Conservation (phyloP, 1,140 invertebrate genomes). For the Phymorhynchus buccinoides region DNA sequence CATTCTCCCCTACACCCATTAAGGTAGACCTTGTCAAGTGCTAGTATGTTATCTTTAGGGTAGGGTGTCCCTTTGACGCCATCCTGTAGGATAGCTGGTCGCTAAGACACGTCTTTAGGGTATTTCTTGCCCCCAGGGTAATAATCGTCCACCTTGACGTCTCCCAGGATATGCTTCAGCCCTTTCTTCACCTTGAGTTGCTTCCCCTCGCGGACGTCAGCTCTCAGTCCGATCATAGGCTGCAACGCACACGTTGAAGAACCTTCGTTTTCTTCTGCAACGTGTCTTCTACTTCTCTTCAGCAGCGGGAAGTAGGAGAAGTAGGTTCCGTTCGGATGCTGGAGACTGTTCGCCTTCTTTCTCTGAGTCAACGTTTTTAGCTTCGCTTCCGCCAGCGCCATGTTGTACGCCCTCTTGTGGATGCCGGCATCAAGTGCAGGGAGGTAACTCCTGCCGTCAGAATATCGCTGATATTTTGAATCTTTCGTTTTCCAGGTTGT, state of each 20-base stretch:
- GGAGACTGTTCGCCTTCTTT: neutral
- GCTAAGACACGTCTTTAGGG: neutral
- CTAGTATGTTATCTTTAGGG: neutral
- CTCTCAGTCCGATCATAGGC: slow-evolving; percentile 6
- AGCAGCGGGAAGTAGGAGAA: slow-evolving; percentile 40
- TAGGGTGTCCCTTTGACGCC: too few relatives aligned
- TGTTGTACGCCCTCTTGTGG: slow-evolving; percentile 38
- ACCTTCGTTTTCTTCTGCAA: neutral
- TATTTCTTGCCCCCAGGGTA: slow-evolving; percentile 33
- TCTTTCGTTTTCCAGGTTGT: neutral
- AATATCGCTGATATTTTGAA: neutral
- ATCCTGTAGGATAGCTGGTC: neutral
- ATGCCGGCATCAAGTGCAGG: slow-evolving; percentile 25
- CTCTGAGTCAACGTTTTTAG: neutral
- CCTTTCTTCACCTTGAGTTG: slow-evolving; percentile 43
- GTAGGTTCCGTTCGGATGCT: slow-evolving; percentile 7
- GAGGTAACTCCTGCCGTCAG: neutral
- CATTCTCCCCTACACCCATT: too few relatives aligned
- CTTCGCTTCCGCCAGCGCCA: slow-evolving; percentile 30
- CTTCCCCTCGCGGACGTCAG: slow-evolving; percentile 20
- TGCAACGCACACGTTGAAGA: neutral
- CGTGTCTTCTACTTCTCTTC: neutral
- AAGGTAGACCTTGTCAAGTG: too few relatives aligned
- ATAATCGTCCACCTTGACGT: slow-evolving; percentile 40
- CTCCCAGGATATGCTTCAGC: slow-evolving; percentile 42